phyloP scores from a whole-genome alignment of 2,888 invertebrate species.

The Myopa testacea region DNA sequence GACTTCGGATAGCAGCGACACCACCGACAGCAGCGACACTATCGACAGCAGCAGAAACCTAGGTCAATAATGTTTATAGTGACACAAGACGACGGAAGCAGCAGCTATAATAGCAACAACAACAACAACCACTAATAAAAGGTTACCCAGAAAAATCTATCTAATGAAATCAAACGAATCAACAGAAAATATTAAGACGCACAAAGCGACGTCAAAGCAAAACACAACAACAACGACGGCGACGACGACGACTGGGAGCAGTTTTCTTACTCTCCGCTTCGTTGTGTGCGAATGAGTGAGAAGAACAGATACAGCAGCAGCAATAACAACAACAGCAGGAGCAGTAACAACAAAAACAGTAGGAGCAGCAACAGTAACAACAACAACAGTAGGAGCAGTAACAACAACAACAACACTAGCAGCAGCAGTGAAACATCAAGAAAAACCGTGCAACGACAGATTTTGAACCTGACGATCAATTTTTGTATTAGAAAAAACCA shows the following conservation, averaged over 20 bases:
- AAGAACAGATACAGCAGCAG: background rate
- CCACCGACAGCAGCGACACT: background rate
- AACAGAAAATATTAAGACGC: constrained; percentile 3
- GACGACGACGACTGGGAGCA: background rate
- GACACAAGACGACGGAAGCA: constrained; percentile 51
- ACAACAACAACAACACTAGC: background rate
- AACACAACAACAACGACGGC: background rate
- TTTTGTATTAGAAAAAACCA: too few species aligned
- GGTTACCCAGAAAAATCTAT: background rate
- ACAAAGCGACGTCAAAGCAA: background rate
- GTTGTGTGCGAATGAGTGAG: background rate
- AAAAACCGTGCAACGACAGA: too few species aligned
- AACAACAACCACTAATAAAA: background rate
- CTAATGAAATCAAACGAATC: constrained; percentile 10
- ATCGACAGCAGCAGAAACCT: constrained; percentile 54
- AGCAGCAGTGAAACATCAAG: too few species aligned
- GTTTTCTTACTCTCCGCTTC: too few species aligned
- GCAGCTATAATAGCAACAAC: constrained; percentile 24
- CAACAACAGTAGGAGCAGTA: background rate
- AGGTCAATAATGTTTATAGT: constrained; percentile 68
- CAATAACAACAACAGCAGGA: background rate
- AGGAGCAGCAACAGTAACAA: too few species aligned
- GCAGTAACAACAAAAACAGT: background rate
- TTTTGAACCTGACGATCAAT: too few species aligned
- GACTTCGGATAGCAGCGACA: too few species aligned